Evolutionary conservation across 2,888 invertebrate species (phyloP), one percentile per base, ranked within the genome.

Genomic region (Polylopha cassiicola): DNA sequence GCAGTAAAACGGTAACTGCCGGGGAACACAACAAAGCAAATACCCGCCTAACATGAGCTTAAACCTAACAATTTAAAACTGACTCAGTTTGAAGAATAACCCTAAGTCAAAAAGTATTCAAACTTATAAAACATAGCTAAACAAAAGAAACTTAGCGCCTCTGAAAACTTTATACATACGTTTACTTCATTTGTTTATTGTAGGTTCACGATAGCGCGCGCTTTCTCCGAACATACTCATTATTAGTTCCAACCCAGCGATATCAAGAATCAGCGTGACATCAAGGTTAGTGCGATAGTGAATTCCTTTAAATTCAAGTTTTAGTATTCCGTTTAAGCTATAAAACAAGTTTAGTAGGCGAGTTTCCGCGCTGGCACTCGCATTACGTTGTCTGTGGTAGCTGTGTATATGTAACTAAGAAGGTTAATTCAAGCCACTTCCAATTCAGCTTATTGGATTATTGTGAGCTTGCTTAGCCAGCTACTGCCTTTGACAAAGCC

Each of bases 361-460:
- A 22, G 37, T 27, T 20, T 11, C 16, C n/a, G 10, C 1, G 22
- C 21, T 33, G n/a, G 39, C 43, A 44, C 39, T 50, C 44, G 38
- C 24, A 45, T 54, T 44, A 50, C 52, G 39, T 13, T 18, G 31
- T 28, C 22, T 10, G 23, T n/a, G n/a, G n/a, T n/a, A n/a, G n/a
- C n/a, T n/a, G n/a, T 3, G 9, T 30, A 24, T 30, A 18, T 30
- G 29, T 36, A 30, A 57, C 53, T 55, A 61, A 61, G 61, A 64
- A 65, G 72, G 73, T 69, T 70, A 72, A 73, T 65, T 65, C 63
- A 43, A 65, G 61, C 60, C 62, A 63, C 61, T 66, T 63, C 57
- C 59, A 66, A 65, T 70, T 55, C 62, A 55, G 65, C 57, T 70
- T 69, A 77, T 73, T 72, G 71, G 73, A 60, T 63, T 61, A 59